Base-by-base conservation (phyloP, 2,797 vertebrate genomes). In the Scomberomorus guttatus region DNA sequence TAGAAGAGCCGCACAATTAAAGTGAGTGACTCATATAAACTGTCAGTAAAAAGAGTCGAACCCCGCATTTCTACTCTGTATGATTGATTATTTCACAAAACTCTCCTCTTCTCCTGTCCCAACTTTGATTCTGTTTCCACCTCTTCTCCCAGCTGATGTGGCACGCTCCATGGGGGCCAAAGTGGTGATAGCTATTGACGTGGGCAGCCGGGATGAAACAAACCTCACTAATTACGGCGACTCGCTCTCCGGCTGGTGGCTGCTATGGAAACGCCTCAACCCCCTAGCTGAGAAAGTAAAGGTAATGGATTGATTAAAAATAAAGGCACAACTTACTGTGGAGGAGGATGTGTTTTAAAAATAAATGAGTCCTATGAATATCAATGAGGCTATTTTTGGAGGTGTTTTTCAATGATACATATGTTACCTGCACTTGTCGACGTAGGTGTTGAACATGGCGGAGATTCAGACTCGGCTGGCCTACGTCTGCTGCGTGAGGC, bases 261-360 rank as follows among this genome's bases (percentile, higher is more conserved):
- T 99, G 90, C 96, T 99, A 81, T 99, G 98, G 98, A 99, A 99
- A 90, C 96, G 97, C 62, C 96, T 97, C 94, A 99, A 99, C 88
- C 98, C 98, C 0, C 92, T 98, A 20, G 96, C 96, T 0, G 94
- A 97, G 75, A 98, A 97, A 94, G 96, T 99, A 82, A 98, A 99
- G 97, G 98, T 99, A 87, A 88, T 68, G 51, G 50, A 62, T 82
- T 72, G 78, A 83, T 86, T 86, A 52, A 64, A 63, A 72, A 70
- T 55, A 62, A 77, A 81, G 59, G 67, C 66, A 42, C 68, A 87
- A 65, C 69, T 63, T 50, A 61, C 48, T 79, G 75, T 52, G n/a
- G 22, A n/a, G n/a, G 10, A 67, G n/a, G 56, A 70, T 78, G 39
- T 17, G 32, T 80, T 77, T 68, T 61, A 46, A 72, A 75, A 73